Evolutionary conservation across 1,140 invertebrate species (phyloP).

Genomic region (roundworm (Caenorhabditis elegans)): DNA sequence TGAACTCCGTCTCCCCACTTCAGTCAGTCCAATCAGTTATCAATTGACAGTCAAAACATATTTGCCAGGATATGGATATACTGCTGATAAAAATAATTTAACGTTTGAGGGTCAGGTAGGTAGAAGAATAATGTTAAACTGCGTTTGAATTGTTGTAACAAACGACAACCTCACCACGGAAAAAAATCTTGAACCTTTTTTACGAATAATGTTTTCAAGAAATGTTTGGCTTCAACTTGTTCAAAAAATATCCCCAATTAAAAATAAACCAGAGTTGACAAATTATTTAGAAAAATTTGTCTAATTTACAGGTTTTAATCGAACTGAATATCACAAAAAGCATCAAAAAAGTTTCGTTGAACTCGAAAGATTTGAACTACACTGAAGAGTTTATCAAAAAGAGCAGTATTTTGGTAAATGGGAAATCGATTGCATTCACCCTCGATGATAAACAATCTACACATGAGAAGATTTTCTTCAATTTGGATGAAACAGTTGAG

Average conservation of each 20-base stretch:
- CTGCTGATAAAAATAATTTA: neutral
- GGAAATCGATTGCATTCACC: neutral
- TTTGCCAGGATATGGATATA: constrained; percentile 34
- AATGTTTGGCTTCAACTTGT: no score
- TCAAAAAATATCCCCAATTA: no score
- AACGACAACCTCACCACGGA: no score
- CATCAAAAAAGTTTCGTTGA: constrained; percentile 9
- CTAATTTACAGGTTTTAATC: constrained; percentile 12
- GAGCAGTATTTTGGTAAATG: constrained; percentile 1
- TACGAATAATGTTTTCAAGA: no score
- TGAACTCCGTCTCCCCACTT: constrained; percentile 19
- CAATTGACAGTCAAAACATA: constrained; percentile 31
- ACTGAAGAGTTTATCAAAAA: neutral
- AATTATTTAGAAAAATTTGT: no score
- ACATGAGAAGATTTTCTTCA: constrained; percentile 24
- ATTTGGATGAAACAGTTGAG: neutral
- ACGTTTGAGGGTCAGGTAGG: constrained; percentile 40
- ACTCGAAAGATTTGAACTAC: constrained; percentile 30
- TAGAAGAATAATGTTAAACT: neutral
- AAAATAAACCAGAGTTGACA: no score
- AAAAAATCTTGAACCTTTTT: no score
- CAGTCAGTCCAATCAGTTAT: constrained; percentile 16
- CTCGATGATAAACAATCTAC: neutral
- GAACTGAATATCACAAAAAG: constrained; percentile 6
- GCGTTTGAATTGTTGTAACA: no score